Conservation (phyloP, 2,888 invertebrate species). For the Phasia obesa region DNA sequence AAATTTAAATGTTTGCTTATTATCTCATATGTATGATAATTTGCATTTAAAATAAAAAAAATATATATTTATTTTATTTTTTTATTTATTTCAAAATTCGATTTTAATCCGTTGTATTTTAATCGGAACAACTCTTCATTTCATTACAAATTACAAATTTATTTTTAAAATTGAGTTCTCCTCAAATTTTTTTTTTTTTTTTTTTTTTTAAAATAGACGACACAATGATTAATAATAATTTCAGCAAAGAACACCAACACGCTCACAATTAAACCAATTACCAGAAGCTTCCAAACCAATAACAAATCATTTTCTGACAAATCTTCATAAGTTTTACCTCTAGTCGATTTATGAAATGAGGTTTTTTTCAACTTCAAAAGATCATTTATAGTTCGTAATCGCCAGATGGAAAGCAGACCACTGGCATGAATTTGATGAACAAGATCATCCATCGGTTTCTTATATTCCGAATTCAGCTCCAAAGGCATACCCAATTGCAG, state of each 20-base stretch:
- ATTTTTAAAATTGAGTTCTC: too few species aligned
- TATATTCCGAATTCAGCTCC: constrained; percentile 42
- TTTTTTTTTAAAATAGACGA: background rate
- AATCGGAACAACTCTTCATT: too few species aligned
- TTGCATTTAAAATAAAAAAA: too few species aligned
- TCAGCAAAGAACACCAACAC: constrained; percentile 19
- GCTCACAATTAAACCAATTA: constrained; percentile 29
- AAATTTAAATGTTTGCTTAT: too few species aligned
- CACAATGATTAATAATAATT: background rate
- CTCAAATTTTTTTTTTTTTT: too few species aligned
- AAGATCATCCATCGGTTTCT: constrained; percentile 35
- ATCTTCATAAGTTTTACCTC: background rate
- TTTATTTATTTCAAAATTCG: too few species aligned
- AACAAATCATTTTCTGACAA: constrained; percentile 35
- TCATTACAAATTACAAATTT: too few species aligned
- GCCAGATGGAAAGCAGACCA: constrained; percentile 52
- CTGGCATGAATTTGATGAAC: constrained; percentile 28
- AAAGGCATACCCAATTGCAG: constrained; percentile 31
- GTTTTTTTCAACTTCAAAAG: constrained; percentile 30
- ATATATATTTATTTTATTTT: too few species aligned
- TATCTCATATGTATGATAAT: too few species aligned
- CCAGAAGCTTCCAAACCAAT: constrained; percentile 44
- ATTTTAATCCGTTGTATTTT: too few species aligned
- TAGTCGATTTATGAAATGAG: constrained; percentile 7
- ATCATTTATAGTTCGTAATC: constrained; percentile 20